phyloP scores from a whole-genome alignment of 2,113 vertebrate species.

The Caloenas nicobarica region DNA sequence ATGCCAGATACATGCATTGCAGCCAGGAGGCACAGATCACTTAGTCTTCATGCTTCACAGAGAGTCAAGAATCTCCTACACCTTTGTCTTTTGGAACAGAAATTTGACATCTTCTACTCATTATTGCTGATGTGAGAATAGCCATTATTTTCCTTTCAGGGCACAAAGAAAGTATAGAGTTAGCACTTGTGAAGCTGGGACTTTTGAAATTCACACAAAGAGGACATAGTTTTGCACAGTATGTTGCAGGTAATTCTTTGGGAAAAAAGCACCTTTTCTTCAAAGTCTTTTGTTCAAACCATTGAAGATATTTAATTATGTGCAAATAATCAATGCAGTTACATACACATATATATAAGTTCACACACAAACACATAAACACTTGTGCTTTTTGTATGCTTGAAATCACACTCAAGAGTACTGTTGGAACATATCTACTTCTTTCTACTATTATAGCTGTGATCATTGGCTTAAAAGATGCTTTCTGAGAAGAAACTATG shows the following conservation, averaged over 20 bases:
- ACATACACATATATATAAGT: not conserved
- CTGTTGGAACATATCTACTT: not conserved
- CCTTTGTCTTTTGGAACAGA: not conserved
- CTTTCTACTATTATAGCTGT: not conserved
- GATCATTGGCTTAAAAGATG: not conserved
- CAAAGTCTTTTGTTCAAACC: not conserved
- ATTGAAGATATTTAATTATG: not conserved
- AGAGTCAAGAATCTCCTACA: not conserved
- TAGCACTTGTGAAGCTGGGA: not conserved
- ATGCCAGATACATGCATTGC: not conserved
- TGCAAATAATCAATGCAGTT: not conserved
- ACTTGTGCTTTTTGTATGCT: not conserved
- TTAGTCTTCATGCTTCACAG: not conserved
- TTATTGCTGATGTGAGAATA: not conserved
- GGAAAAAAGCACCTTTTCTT: not conserved
- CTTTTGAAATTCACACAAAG: not conserved
- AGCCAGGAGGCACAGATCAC: not conserved
- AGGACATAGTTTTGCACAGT: not conserved
- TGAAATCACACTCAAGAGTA: not conserved
- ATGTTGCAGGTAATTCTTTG: not conserved
- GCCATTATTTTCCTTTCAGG: not conserved
- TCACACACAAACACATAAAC: not conserved
- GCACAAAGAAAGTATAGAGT: not conserved
- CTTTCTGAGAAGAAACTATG: not conserved
- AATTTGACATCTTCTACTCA: not conserved